These are phyloP conservation scores for Columba livia DNA, from an alignment of 2,113 vertebrate species.

Conservation along the genomic window DNA sequence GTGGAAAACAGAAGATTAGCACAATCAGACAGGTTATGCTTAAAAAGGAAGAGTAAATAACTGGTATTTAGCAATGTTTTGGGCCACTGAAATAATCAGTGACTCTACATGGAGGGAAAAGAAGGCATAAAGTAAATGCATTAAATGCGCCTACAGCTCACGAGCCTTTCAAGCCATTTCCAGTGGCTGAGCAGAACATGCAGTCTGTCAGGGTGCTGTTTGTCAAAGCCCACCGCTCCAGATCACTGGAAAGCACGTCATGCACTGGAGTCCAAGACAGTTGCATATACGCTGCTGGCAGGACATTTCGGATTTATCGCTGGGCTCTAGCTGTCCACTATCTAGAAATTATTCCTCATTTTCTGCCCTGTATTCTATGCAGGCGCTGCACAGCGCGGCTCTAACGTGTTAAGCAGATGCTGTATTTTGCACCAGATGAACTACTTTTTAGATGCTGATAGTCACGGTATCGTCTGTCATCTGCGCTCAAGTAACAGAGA, in stretches of 20 bases:
- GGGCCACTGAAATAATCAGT: background rate
- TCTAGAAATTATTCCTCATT: background rate
- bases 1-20: background rate
- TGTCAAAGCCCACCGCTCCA: background rate
- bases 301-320: background rate
- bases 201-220: background rate
- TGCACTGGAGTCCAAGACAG: background rate
- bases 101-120: background rate
- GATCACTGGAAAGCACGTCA: background rate
- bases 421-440: background rate
- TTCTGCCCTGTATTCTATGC: background rate
- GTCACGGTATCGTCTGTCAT: background rate
- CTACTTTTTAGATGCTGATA: background rate
- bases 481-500: background rate
- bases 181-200: background rate
- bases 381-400: background rate
- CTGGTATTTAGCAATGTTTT: background rate
- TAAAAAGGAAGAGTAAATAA: background rate
- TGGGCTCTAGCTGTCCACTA: background rate
- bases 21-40: background rate
- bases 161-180: background rate
- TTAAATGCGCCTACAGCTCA: background rate
- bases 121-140: background rate
- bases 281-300: background rate
- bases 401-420: background rate